Evolutionary conservation across 1,140 invertebrate genomes (phyloP), one percentile per base, ranked within the genome.

Genomic region (Bombus polaris): DNA sequence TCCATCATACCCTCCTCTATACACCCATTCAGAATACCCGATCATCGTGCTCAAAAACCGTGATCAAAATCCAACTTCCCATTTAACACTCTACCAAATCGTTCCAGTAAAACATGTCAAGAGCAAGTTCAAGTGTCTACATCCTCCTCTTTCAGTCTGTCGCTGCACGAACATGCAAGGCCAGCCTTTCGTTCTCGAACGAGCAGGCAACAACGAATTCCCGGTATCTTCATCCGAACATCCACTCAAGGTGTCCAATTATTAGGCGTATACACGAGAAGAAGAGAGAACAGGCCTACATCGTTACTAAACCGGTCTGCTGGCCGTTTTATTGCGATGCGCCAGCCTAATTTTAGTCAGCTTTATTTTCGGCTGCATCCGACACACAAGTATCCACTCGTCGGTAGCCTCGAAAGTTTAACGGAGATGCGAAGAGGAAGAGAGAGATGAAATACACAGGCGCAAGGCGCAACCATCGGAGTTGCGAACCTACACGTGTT

Each of bases 401-500:
- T 4, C 83, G 83, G 53, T 80, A 66, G 77, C 66, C 22, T 35
- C 13, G 13, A 18, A 32, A 62, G 39, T 22, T 37, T 39, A 6
- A 42, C 57, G 6, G 6, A n/a, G 22, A 62, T 28, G 39, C 35
- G 22, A 12, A 39, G 39, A 42, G 13, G 2, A 25, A 28, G 65
- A 44, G 25, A 28, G 35, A 9, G 59, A 53, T 53, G 18, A n/a
- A 62, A 62, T 28, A n/a, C 47, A 53, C 18, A 53, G 47, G 47
- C 47, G 47, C 47, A 12, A 62, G 28, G 28, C 59, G 57, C 70
- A 72, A 72, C 81, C 83, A 85, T 85, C 76, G 75, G 73, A 90
- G 87, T 92, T 79, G 92, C 92, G 89, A 93, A 93, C 91, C 90
- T 91, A 92, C 93, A 93, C 92, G 92, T 93, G 93, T 94, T 93